These are phyloP conservation scores for Argya squamiceps DNA, from an alignment of 2,797 vertebrate species.

Conservation along the genomic window DNA sequence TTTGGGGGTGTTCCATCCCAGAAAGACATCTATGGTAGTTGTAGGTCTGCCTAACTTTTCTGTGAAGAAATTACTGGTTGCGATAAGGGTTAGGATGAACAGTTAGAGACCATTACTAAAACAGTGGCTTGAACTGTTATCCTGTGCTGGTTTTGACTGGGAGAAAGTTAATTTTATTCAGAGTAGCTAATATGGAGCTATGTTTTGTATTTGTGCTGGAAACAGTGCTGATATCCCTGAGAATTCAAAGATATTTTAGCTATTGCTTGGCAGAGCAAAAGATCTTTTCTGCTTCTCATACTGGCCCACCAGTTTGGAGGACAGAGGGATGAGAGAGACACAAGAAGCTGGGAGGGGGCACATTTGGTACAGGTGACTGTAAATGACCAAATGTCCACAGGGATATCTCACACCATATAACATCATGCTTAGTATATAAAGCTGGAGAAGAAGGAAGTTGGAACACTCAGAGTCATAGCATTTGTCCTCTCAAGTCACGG, in stretches of 20 bases:
- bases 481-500: not conserved
- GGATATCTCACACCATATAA: not conserved
- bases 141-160: not conserved
- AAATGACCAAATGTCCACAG: not conserved
- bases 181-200: not conserved
- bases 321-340: accelerated
- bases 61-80: not conserved
- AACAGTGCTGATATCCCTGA: not conserved
- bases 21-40: not conserved
- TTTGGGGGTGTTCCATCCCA: not conserved
- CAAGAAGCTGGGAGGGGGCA: not conserved
- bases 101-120: not conserved
- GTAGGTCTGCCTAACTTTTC: not conserved
- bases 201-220: not conserved
- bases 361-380: not conserved
- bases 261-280: not conserved
- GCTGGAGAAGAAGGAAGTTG: not conserved
- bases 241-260: not conserved
- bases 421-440: not conserved
- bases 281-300: not conserved
- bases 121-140: not conserved
- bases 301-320: not conserved
- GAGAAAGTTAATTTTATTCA: not conserved
- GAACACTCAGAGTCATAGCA: not conserved
- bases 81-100: not conserved